Base-by-base conservation (phyloP, 2,888 invertebrate species). In the Pollenia griseotomentosa region DNA sequence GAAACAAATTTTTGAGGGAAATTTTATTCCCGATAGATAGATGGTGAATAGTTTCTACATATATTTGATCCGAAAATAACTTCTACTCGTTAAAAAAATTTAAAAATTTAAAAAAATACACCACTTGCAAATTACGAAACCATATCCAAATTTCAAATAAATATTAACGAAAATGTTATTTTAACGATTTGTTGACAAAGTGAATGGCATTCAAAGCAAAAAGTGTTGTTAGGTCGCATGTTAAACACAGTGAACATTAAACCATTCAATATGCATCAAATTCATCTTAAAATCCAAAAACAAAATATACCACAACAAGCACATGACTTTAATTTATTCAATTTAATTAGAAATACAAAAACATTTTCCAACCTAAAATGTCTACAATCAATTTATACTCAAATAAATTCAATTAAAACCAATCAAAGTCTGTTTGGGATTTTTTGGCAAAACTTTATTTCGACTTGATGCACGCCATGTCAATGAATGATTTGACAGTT, bases 401-500 rank as follows among this genome's bases (percentile, higher is more conserved):
- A 86, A 87, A 83, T 82, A 87, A 88, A 88, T 88, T 87, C 88
- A 89, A 89, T 88, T 88, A 88, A 88, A 88, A 87, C 80, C 88
- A 89, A 89, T 89, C 88, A 88, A 88, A 88, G 84, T 71, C 83
- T 70, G 74, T 79, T 57, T 70, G 53, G 61, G 33, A 51, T 40
- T 65, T 81, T 65, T 73, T 40, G 33, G n/a, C 57, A 46, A 79
- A 33, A 83, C 44, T 78, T 78, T 71, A 82, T 73, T 87, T 87
- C 83, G 83, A 83, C 61, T 86, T 87, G 89, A 88, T 89, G 89
- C 89, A 89, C 89, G 89, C 83, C 87, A 87, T 85, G 82, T 89
- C 89, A 88, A 85, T 88, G 88, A 87, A 68, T 89, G 88, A 89
- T 89, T 89, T 89, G 89, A 89, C 88, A 88, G 89, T 89, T 86